Conservation (phyloP, 2,888 invertebrate genomes). For the Gastracanthus pulcherrimus region DNA sequence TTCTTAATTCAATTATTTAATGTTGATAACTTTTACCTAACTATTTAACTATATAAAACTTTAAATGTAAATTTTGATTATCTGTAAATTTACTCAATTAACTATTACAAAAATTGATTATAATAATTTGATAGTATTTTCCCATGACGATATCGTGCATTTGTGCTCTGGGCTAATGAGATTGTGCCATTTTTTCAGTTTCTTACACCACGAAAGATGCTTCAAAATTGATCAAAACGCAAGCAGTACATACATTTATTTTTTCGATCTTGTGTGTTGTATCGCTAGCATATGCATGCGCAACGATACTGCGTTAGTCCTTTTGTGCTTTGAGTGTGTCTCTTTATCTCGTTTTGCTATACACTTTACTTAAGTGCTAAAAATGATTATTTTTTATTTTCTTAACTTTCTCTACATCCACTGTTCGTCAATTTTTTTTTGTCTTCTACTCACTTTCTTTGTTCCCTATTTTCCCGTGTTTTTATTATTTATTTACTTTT, state of each 20-base stretch:
- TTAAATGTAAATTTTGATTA: not conserved
- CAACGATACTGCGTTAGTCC: not conserved
- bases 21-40: no score
- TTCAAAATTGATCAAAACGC: no score
- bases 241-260: slow-evolving; percentile 24
- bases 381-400: slow-evolving; percentile 43
- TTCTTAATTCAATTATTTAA: no score
- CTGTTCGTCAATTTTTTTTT: slow-evolving; percentile 11
- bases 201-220: no score
- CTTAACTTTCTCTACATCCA: slow-evolving; percentile 27
- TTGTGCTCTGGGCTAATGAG: not conserved
- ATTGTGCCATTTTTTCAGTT: not conserved
- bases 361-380: slow-evolving; percentile 39
- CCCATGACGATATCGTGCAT: not conserved
- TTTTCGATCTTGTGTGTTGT: slow-evolving; percentile 16
- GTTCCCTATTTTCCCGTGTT: slow-evolving; percentile 46
- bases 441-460: slow-evolving; percentile 22
- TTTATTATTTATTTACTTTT: slow-evolving; percentile 35
- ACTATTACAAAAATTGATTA: not conserved
- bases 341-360: not conserved
- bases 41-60: no score
- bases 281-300: not conserved
- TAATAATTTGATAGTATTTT: not conserved
- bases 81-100: not conserved
- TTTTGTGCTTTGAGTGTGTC: slow-evolving; percentile 39